Base-by-base conservation (phyloP, 2,888 invertebrate species). In the Pasiphila rectangulata region DNA sequence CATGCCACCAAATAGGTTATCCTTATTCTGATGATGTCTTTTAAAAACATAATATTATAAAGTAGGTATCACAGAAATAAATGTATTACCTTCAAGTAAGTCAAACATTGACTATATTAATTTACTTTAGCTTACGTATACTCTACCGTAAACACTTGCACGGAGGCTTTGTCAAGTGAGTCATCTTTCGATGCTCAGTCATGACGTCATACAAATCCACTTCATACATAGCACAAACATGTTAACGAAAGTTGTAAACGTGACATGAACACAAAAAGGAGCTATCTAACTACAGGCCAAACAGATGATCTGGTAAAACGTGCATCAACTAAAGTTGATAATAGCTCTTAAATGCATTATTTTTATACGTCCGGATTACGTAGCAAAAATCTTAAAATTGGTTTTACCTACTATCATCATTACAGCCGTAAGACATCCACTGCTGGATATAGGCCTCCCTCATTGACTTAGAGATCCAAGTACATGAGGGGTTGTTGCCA, bases 241-340 rank as follows among this genome's bases (percentile, higher is more conserved):
- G 44, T 46, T 54, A 47, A 42, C 44, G 39, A 46, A 24, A 46
- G 30, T 53, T 41, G 25, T 30, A 48, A 36, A 51, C 54, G 54
- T 54, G 54, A 51, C 45, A 45, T 45, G 32, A 25, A 24, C 45
- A 42, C 45, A 12, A 44, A 46, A 38, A 51, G 50, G 36, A 39
- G 45, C 46, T 47, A 42, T 45, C 38, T 39, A 19, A 21, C 32
- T 19, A 17, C 16, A 54, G 35, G 24, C 32, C 43, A 36, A 15
- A 37, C 29, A 16, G 38, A 35, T 24, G 13, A 38, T 21, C 16
- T 36, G 29, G 25, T 41, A 10, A 30, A 37, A 21, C 29, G 17
- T 37, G 29, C 23, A 27, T 15, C n/a, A 29, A 10, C 13, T 16
- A 32, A 32, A 32, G 32, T 32, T n/a, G 27, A 10, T 25, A 12